phyloP scores from a whole-genome alignment of 2,888 invertebrate genomes.

The Mellilla xanthometata region DNA sequence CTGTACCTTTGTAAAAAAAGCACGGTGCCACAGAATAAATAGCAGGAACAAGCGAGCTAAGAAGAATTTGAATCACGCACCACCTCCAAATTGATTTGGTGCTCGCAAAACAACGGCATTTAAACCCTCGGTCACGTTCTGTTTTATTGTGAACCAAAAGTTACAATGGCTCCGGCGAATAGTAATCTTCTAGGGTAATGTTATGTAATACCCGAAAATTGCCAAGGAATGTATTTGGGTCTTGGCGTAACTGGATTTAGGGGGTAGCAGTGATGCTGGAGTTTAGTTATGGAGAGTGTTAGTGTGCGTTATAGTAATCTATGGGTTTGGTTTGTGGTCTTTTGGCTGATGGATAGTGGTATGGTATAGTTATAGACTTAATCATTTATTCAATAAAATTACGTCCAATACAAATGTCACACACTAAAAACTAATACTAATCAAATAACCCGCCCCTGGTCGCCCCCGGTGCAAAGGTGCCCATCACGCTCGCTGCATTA shows the following conservation, averaged over 20 bases:
- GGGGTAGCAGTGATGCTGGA: constrained; percentile 3
- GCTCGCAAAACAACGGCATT: constrained; percentile 60
- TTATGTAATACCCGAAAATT: constrained; percentile 63
- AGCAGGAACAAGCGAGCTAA: constrained; percentile 11
- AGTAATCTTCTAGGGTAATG: constrained; percentile 56
- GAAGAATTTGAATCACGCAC: constrained; percentile 61
- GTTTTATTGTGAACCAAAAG: constrained; percentile 73
- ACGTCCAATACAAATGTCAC: too few species aligned
- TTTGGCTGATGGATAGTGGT: too few species aligned
- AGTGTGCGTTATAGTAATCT: too few species aligned
- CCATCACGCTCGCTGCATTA: too few species aligned
- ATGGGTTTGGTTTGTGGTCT: neutral
- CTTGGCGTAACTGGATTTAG: constrained; percentile 25
- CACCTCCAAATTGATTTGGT: constrained; percentile 68
- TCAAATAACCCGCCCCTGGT: too few species aligned
- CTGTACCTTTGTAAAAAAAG: too few species aligned
- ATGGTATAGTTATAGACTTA: too few species aligned
- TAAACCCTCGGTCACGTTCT: constrained; percentile 66
- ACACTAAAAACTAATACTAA: too few species aligned
- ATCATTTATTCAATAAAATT: too few species aligned
- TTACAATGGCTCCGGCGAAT: constrained; percentile 57
- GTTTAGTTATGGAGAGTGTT: constrained; percentile 11
- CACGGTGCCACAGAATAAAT: neutral
- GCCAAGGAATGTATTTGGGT: constrained; percentile 32
- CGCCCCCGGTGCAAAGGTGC: too few species aligned